These are phyloP conservation scores for Eupelmus urozonus DNA, from an alignment of 2,888 invertebrate genomes.

Conservation along the genomic window DNA sequence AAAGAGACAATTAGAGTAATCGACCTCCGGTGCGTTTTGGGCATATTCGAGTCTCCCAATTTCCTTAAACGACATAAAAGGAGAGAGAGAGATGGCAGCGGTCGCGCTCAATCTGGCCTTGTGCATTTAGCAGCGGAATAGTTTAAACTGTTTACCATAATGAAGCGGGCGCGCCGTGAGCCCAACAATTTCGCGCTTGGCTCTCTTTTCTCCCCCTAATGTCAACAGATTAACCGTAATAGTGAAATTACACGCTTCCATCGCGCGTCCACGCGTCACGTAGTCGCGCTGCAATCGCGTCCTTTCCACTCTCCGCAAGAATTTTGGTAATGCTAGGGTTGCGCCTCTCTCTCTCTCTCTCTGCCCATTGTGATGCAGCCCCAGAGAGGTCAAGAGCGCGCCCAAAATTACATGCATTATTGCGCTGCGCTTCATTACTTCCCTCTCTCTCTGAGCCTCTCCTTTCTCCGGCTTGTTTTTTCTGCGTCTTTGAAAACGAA, in stretches of 20 bases:
- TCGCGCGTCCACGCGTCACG: constrained; percentile 37
- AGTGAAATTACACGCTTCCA: constrained; percentile 76
- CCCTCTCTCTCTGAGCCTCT: constrained; percentile 58
- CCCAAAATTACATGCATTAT: constrained; percentile 76
- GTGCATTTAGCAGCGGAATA: constrained; percentile 61
- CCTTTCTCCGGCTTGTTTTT: constrained; percentile 19
- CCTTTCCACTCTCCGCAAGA: constrained; percentile 58
- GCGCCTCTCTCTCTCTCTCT: constrained; percentile 60
- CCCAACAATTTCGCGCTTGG: constrained; percentile 58
- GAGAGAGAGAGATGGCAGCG: constrained; percentile 10
- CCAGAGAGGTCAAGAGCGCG: constrained; percentile 70
- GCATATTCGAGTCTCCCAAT: neutral
- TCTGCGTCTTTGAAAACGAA: constrained; percentile 61
- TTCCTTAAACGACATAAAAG: constrained; percentile 8
- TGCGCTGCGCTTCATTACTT: constrained; percentile 67
- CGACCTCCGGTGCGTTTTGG: constrained; percentile 42
- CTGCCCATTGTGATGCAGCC: constrained; percentile 42
- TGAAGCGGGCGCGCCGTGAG: constrained; percentile 60
- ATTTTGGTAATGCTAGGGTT: constrained; percentile 77
- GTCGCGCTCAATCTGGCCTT: constrained; percentile 12
- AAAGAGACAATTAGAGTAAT: constrained; percentile 73
- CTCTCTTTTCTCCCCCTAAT: constrained; percentile 67
- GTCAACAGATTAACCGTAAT: constrained; percentile 77
- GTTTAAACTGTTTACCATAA: constrained; percentile 75
- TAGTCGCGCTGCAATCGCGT: constrained; percentile 65